phyloP scores from a whole-genome alignment of 2,113 vertebrate species.

The Atractosteus spatula region DNA sequence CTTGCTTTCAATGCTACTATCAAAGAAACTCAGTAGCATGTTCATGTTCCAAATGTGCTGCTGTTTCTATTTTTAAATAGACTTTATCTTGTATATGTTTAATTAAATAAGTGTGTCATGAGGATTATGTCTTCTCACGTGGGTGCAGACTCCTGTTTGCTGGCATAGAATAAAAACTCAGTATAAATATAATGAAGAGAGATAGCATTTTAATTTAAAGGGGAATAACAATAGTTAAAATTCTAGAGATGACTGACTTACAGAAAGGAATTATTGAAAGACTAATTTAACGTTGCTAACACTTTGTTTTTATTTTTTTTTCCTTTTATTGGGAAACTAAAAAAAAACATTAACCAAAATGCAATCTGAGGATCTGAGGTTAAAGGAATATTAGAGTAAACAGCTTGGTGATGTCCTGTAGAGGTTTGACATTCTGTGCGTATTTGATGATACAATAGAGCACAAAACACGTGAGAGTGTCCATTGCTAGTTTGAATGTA shows the following conservation, averaged over 20 bases:
- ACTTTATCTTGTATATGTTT: slow-evolving; percentile 18
- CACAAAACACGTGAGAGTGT: not conserved
- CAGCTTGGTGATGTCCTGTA: not conserved
- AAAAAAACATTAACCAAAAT: not conserved
- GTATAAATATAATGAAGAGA: too few relatives aligned
- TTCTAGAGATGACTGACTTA: too few relatives aligned
- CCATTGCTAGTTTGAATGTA: not conserved
- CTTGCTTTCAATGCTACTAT: not conserved
- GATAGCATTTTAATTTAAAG: too few relatives aligned
- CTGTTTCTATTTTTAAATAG: not conserved
- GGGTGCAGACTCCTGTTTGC: too few relatives aligned
- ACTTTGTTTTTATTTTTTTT: not conserved
- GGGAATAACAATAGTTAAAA: too few relatives aligned
- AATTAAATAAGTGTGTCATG: slow-evolving; percentile 12
- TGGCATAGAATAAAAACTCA: too few relatives aligned
- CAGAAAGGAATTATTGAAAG: too few relatives aligned
- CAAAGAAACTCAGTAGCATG: not conserved
- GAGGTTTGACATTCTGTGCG: not conserved
- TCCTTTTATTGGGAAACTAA: not conserved
- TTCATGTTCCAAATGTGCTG: not conserved
- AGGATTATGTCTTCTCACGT: not conserved
- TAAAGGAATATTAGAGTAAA: not conserved
- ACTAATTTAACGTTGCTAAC: too few relatives aligned
- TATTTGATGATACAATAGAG: too few relatives aligned
- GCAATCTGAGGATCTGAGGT: not conserved